Evolutionary conservation across 2,797 vertebrate species (phyloP), one percentile per base, ranked within the genome.

Genomic region (Steatocranus sp.): DNA sequence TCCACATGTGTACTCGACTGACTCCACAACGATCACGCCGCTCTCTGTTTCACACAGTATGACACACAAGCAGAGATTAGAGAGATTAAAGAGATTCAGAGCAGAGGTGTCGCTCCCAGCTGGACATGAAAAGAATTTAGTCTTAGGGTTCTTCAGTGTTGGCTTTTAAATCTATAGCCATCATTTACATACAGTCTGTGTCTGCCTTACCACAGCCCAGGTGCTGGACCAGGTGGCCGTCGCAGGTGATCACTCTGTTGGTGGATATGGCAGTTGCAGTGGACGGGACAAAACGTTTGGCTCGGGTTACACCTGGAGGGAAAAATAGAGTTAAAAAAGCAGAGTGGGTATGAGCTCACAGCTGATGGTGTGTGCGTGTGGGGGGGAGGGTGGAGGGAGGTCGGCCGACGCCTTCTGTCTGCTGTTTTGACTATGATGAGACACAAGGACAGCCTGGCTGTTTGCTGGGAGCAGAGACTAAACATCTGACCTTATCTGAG

Each of bases 11-110:
- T 66, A 92, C 12, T 84, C 30, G 3, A 83, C 86, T 3, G 61
- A 34, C 76, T 78, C 8, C 43, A 94, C 88, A 1, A 6, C 17
- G 87, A 93, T 92, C 83, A 94, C 84, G 11, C 88, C 91, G 2
- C 1, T 9, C 1, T 87, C 88, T 92, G 86, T 63, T n/a, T 82
- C 20, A 34, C 6, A 2, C 34, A 66, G 34, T 2, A 6, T 4
- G 20, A 23, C 36, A 38, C n/a, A 66, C 14, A 66, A 23, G 61
- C 34, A 66, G 18, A 63, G 18, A 36, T 36, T 32, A 61, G 18
- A 36, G 32, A 12, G 46, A 9, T 5, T 18, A n/a, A 49, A n/a
- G 8, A 8, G 5, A 4, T 0, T 23, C 58, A 66, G 58, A 63
- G 58, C 32, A 63, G 34, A 23, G 25, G 50, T 14, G 20, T 53